Evolutionary conservation across 2,888 invertebrate genomes (phyloP).

Genomic region (Glomeris marginata): DNA sequence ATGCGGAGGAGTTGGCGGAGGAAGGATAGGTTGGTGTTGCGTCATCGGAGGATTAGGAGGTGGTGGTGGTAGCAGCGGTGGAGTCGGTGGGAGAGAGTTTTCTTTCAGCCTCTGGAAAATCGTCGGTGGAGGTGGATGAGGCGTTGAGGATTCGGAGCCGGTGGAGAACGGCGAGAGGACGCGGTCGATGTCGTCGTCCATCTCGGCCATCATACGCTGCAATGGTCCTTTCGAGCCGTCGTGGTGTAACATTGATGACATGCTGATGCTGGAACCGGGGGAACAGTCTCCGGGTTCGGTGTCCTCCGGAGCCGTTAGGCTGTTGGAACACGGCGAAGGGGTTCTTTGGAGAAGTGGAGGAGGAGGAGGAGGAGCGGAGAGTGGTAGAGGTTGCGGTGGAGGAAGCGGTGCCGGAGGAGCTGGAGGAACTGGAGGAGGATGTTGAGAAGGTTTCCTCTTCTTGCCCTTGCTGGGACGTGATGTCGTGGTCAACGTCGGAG

Average conservation of each 20-base stretch:
- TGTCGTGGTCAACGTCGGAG: not conserved
- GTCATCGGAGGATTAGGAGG: not conserved
- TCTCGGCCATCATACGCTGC: slow-evolving; percentile 17
- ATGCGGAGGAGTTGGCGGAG: not conserved
- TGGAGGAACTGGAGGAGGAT: not conserved
- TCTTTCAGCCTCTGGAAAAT: not conserved
- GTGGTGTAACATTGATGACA: slow-evolving; percentile 15
- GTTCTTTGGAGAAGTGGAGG: not conserved
- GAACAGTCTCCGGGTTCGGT: slow-evolving; percentile 8
- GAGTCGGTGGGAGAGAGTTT: not conserved
- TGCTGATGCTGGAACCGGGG: slow-evolving; percentile 18
- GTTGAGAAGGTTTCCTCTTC: too few species aligned
- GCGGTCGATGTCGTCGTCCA: slow-evolving; percentile 12
- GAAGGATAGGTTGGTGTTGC: not conserved
- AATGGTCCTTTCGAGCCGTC: slow-evolving; percentile 13
- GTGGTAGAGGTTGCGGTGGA: not conserved
- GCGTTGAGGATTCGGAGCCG: slow-evolving; percentile 10
- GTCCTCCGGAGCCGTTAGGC: not conserved
- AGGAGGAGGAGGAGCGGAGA: not conserved
- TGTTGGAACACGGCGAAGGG: not conserved
- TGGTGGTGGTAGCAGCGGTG: slow-evolving; percentile 2
- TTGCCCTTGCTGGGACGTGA: not conserved
- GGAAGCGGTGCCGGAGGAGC: not conserved
- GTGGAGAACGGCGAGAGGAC: slow-evolving; percentile 18
- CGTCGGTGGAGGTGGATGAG: not conserved